Evolutionary conservation across 2,888 invertebrate species (phyloP).

Genomic region (Leucoma salicis): DNA sequence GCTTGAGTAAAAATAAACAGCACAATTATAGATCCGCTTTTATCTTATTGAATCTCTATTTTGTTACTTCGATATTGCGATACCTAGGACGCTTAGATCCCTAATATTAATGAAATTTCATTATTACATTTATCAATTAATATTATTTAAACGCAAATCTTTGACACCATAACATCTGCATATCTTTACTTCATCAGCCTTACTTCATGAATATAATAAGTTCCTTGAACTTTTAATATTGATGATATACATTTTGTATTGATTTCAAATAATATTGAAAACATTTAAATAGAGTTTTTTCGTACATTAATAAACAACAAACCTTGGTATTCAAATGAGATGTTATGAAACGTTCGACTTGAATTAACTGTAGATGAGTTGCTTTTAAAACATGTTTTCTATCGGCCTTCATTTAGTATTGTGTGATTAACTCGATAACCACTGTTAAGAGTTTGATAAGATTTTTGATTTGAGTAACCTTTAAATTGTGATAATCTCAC

Average conservation of each 20-base stretch:
- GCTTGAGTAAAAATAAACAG: conserved; percentile 22
- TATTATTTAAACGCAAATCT: too few species aligned
- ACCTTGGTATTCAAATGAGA: conserved; percentile 44
- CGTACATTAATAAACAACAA: conserved; percentile 36
- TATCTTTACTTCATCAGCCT: too few species aligned
- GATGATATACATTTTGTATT: conserved; percentile 33
- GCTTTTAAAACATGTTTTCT: conserved; percentile 28
- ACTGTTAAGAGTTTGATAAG: conserved; percentile 41
- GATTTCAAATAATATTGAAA: conserved; percentile 37
- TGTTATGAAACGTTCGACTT: conserved; percentile 37
- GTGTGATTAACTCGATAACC: conserved; percentile 40
- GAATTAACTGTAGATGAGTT: conserved; percentile 23
- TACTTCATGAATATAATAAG: conserved; percentile 25
- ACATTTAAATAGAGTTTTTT: conserved; percentile 30
- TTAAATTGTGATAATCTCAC: conserved; percentile 22
- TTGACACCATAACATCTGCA: too few species aligned
- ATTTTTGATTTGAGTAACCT: conserved; percentile 42
- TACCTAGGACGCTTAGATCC: too few species aligned
- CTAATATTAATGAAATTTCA: too few species aligned
- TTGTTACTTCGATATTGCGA: too few species aligned
- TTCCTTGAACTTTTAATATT: conserved; percentile 47
- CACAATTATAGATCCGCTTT: not conserved
- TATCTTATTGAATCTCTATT: too few species aligned
- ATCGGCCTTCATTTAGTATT: conserved; percentile 43
- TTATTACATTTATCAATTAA: too few species aligned